These are phyloP conservation scores for Lacerta agilis DNA, from an alignment of 2,797 vertebrate genomes.

Conservation along the genomic window DNA sequence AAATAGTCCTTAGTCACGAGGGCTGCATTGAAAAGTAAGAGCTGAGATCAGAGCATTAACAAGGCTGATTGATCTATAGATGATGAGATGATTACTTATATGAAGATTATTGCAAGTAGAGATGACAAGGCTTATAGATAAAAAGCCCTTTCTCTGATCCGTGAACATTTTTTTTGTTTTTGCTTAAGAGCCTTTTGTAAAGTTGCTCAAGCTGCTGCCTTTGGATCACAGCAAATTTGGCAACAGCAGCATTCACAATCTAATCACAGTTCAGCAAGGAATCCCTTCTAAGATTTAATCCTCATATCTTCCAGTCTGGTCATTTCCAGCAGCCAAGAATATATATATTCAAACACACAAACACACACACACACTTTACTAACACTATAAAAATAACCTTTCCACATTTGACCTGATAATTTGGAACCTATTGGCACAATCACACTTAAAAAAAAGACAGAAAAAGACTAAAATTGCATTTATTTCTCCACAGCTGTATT, in stretches of 20 bases:
- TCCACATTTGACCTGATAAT: constrained; percentile 70
- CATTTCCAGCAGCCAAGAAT: constrained; percentile 58
- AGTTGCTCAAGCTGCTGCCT: constrained; percentile 69
- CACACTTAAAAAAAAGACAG: constrained; percentile 65
- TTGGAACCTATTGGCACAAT: constrained; percentile 55
- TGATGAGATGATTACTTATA: constrained; percentile 85
- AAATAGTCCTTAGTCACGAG: constrained; percentile 81
- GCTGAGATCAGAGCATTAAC: constrained; percentile 82
- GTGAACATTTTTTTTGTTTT: constrained; percentile 60
- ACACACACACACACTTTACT: neutral
- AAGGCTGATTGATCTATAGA: constrained; percentile 85
- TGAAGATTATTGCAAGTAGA: constrained; percentile 81
- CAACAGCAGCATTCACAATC: constrained; percentile 69
- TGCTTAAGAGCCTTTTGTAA: constrained; percentile 75
- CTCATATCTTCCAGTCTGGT: constrained; percentile 39
- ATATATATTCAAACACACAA: neutral
- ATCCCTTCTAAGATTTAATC: constrained; percentile 61
- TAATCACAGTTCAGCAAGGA: constrained; percentile 66
- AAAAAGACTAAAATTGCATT: constrained; percentile 70
- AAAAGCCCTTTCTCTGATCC: constrained; percentile 79
- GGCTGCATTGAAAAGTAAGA: constrained; percentile 79
- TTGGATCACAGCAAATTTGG: constrained; percentile 75
- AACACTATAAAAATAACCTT: constrained; percentile 61
- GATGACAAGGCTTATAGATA: constrained; percentile 83
- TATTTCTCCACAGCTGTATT: constrained; percentile 68